Base-by-base conservation (phyloP, 2,888 invertebrate genomes). In the Andrena camellia region DNA sequence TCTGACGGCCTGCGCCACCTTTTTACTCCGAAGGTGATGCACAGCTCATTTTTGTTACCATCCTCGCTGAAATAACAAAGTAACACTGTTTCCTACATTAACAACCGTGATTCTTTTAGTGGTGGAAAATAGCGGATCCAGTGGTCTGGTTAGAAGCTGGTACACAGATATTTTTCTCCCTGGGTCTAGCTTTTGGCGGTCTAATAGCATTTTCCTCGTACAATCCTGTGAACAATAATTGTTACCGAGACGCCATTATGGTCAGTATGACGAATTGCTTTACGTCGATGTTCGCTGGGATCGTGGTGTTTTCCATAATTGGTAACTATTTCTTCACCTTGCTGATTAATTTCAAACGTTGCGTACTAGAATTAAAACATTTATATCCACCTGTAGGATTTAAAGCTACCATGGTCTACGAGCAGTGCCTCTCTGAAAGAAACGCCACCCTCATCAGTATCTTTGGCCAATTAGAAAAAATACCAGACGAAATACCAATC, bases 141-240 rank as follows among this genome's bases (percentile, higher is more conserved):
- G 98, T 98, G 0, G 99, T 99, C 0, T 99, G 99, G 99, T 94
- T 99, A 72, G 99, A 99, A 94, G 99, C 99, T 0, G 99, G 99
- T 2, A 99, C 99, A 0, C 99, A 99, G 94, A 99, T 99, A 90
- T 99, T 99, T 95, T 99, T 99, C 94, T 99, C 99, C 0, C 95
- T 99, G 81, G 99, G 99, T 8, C 95, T 99, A 67, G 99, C 99
- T 0, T 99, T 99, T 90, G 99, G 99, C 13, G 99, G 99, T 8
- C 95, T 99, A 52, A 99, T 99, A 83, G 99, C 99, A 0, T 99
- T 99, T 93, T 98, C 98, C 0, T 99, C 99, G 0, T 99, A 99
- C 94, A 99, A 99, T 94, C 98, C 99, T 0, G 98, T 98, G 2
- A 98, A 99, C 93, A 99, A 99, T 94, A 99, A 99, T 94, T 99